A percentile compares a stretch with the other conserved stretches of the same genome.
Evolutionary conservation across 2,888 invertebrate species (phyloP).

Genomic region (Scaptomyza cyrtandrae): DNA sequence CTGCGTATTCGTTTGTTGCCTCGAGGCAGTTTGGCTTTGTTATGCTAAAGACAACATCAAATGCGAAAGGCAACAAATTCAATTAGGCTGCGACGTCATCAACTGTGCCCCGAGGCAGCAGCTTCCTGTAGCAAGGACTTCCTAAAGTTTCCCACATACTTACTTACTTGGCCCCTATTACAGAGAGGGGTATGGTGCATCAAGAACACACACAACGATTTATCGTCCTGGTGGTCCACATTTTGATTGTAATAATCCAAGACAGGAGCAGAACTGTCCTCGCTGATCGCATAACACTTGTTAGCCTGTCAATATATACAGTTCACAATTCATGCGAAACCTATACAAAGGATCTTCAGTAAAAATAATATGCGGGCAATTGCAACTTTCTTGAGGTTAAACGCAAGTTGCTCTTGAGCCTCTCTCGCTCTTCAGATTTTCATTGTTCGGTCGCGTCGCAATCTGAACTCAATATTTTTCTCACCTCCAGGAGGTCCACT

Average conservation of each 20-base stretch:
- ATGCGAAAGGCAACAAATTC: constrained; percentile 73
- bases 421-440: constrained; percentile 12
- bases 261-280: constrained; percentile 55
- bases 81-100: constrained; percentile 65
- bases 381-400: constrained; percentile 81
- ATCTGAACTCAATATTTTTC: constrained; percentile 79
- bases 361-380: constrained; percentile 72
- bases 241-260: constrained; percentile 64
- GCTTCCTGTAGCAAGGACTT: constrained; percentile 35
- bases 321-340: constrained; percentile 56
- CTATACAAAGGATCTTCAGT: constrained; percentile 32
- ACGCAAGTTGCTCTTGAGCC: constrained; percentile 74
- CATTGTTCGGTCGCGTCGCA: constrained; percentile 50
- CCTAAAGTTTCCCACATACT: constrained; percentile 62
- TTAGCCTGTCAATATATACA: constrained; percentile 68
- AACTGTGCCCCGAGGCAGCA: constrained; percentile 48
- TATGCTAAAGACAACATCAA: constrained; percentile 65
- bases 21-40: constrained; percentile 56
- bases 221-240: constrained; percentile 70
- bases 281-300: constrained; percentile 81
- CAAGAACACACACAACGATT: constrained; percentile 71
- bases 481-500: constrained; percentile 85
- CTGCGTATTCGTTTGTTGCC: constrained; percentile 54
- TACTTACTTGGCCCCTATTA: constrained; percentile 50
- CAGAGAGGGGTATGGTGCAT: background rate